Evolutionary conservation across 2,113 vertebrate genomes (phyloP).

Genomic region (Chunga burmeisteri): DNA sequence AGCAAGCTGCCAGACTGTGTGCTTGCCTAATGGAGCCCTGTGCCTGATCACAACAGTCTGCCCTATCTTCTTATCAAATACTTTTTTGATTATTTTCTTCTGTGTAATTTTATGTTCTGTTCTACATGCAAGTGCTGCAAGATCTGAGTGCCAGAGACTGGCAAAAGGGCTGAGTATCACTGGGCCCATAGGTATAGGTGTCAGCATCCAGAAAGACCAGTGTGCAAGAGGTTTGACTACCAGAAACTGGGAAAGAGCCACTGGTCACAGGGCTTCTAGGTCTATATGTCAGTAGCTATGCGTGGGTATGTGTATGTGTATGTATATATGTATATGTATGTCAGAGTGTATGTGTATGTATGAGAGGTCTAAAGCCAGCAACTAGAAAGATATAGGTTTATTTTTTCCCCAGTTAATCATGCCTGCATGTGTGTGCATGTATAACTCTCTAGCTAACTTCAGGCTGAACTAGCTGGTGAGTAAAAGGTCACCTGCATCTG

Average conservation of each 20-base stretch:
- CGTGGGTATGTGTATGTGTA: not conserved
- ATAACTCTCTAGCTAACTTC: not conserved
- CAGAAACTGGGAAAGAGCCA: not conserved
- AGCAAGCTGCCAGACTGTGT: fast-evolving
- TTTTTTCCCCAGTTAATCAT: not conserved
- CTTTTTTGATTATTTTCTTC: not conserved
- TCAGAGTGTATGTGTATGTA: no score
- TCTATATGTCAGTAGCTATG: not conserved
- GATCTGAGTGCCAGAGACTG: not conserved
- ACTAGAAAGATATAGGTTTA: not conserved
- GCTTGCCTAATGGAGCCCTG: not conserved
- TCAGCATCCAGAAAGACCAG: not conserved
- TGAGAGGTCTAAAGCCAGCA: not conserved
- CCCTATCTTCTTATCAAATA: no score
- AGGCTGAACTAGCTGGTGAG: not conserved
- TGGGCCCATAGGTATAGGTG: no score
- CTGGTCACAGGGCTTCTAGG: not conserved
- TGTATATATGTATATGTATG: not conserved
- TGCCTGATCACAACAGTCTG: not conserved
- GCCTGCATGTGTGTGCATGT: not conserved
- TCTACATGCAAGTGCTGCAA: not conserved
- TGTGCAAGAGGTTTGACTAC: not conserved
- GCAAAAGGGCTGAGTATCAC: fast-evolving
- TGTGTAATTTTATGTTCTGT: not conserved
- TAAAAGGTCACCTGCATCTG: not conserved